Conservation (phyloP, 2,797 vertebrate genomes). For the Champsocephalus esox region DNA sequence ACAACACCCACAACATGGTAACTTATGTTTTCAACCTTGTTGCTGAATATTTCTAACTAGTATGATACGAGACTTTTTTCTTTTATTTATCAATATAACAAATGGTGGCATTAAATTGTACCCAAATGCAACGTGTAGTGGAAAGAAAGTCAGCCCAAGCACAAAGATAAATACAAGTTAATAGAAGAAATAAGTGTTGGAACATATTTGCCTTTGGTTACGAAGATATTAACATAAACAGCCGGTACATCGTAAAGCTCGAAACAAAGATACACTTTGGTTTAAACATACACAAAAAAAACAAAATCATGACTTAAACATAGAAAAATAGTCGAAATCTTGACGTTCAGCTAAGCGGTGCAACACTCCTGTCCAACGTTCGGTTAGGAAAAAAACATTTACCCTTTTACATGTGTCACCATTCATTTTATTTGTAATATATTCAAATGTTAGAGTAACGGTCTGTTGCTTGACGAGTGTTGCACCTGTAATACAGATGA, state of each 20-base stretch:
- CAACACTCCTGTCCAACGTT: neutral
- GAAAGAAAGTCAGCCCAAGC: constrained; percentile 11
- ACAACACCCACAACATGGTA: constrained; percentile 20
- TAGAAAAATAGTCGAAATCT: neutral
- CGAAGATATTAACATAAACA: constrained; percentile 40
- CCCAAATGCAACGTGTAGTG: constrained; percentile 17
- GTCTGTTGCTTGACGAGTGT: constrained; percentile 13
- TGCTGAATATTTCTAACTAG: constrained; percentile 38
- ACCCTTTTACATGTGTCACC: neutral
- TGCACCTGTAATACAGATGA: neutral
- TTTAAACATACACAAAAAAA: constrained; percentile 50
- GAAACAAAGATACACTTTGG: constrained; percentile 63
- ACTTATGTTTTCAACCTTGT: constrained; percentile 25
- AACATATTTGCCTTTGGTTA: constrained; percentile 51
- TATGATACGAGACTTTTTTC: constrained; percentile 15
- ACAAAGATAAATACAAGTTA: constrained; percentile 25
- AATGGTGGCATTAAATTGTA: constrained; percentile 32
- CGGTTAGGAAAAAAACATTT: neutral
- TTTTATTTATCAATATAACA: constrained; percentile 28
- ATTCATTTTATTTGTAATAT: neutral
- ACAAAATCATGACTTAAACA: constrained; percentile 6
- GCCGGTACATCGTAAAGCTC: constrained; percentile 37
- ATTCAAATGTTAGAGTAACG: neutral
- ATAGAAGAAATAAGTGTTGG: constrained; percentile 17
- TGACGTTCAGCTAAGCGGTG: neutral